Percentiles rank a stretch among this genome's conserved stretches.
These are phyloP conservation scores for Anseranas semipalmata DNA, from an alignment of 2,113 vertebrate genomes.

Conservation along the genomic window DNA sequence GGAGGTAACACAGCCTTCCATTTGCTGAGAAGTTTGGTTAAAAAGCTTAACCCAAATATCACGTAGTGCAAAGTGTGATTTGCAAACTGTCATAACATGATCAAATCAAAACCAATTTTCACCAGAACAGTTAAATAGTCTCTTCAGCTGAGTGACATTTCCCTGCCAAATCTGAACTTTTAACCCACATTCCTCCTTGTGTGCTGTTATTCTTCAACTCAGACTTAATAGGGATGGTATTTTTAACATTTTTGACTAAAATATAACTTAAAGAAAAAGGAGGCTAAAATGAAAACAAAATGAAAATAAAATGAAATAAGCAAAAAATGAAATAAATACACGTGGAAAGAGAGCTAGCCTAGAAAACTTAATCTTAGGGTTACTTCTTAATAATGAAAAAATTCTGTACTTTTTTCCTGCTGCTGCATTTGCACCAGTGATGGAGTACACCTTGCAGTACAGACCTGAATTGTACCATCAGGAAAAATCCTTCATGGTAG, in stretches of 20 bases:
- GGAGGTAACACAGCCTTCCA: neutral
- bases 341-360: neutral
- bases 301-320: neutral
- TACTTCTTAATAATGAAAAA: neutral
- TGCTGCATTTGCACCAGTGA: slow-evolving; percentile 22
- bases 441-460: slow-evolving; percentile 13
- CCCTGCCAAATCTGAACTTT: slow-evolving; percentile 63
- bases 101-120: slow-evolving; percentile 66
- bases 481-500: slow-evolving; percentile 57
- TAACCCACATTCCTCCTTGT: slow-evolving; percentile 14
- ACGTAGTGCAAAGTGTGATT: slow-evolving; percentile 61
- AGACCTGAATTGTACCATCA: neutral
- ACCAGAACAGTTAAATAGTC: slow-evolving; percentile 66
- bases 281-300: neutral
- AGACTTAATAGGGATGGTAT: neutral
- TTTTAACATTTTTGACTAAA: neutral
- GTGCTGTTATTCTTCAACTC: neutral
- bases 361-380: neutral
- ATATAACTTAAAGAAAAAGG: neutral
- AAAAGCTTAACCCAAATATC: slow-evolving; percentile 56
- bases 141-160: slow-evolving; percentile 53
- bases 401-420: neutral
- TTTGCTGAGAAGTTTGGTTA: slow-evolving; percentile 46
- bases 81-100: slow-evolving; percentile 69
- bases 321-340: neutral